These are phyloP conservation scores for Etheostoma nigrum DNA, from an alignment of 2,797 vertebrate genomes.

Conservation along the genomic window DNA sequence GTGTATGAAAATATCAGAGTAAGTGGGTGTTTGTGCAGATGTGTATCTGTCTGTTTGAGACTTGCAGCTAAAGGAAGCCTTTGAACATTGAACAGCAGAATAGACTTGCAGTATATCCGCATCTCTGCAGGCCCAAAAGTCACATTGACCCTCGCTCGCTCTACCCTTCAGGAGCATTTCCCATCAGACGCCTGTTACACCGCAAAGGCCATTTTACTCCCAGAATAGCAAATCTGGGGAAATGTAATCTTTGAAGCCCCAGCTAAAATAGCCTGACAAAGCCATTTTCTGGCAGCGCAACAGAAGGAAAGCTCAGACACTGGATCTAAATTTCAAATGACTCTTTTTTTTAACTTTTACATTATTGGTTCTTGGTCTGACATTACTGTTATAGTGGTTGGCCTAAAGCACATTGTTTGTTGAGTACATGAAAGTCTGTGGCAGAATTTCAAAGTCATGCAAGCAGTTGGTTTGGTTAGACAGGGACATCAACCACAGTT, in stretches of 20 bases:
- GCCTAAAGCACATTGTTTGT: constrained; percentile 8
- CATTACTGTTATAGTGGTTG: constrained; percentile 24
- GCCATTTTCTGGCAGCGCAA: constrained; percentile 59
- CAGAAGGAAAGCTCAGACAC: constrained; percentile 43
- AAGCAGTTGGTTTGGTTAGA: constrained; percentile 12
- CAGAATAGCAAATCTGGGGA: constrained; percentile 73
- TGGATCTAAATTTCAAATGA: constrained; percentile 59
- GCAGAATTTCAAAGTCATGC: constrained; percentile 4
- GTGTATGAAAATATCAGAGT: constrained; percentile 8
- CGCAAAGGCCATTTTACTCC: constrained; percentile 72
- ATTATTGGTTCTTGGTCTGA: constrained; percentile 35
- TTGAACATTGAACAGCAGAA: constrained; percentile 36
- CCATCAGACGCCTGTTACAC: constrained; percentile 68
- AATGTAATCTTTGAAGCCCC: constrained; percentile 74
- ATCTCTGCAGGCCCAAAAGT: constrained; percentile 53
- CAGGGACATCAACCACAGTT: background rate
- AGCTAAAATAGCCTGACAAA: constrained; percentile 68
- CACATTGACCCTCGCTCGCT: constrained; percentile 62
- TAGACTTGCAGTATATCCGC: constrained; percentile 19
- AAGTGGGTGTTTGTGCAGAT: background rate
- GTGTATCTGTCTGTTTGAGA: background rate
- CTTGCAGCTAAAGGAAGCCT: background rate
- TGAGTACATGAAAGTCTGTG: background rate
- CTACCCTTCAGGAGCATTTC: constrained; percentile 58
- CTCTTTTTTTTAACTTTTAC: constrained; percentile 29